A percentile compares a stretch with the other conserved stretches of the same genome.
These are phyloP conservation scores for Agapornis roseicollis DNA, from an alignment of 2,113 vertebrate species.

Conservation along the genomic window DNA sequence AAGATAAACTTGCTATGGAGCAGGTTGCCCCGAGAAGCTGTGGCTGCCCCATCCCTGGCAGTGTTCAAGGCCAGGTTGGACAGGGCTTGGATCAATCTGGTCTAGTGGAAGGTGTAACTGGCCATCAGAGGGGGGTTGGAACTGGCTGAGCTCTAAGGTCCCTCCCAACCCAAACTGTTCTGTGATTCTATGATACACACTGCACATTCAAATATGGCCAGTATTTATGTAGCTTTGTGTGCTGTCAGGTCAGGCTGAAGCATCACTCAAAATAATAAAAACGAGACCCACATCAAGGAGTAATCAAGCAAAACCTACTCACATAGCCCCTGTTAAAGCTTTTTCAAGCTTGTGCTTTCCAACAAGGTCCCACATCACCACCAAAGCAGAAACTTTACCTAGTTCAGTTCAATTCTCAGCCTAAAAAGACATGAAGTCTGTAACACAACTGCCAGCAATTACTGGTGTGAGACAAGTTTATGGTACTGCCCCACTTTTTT, in stretches of 20 bases:
- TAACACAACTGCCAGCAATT: not conserved
- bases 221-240: not conserved
- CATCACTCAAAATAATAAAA: not conserved
- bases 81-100: not conserved
- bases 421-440: not conserved
- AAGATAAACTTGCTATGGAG: not conserved
- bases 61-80: not conserved
- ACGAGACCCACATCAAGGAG: not conserved
- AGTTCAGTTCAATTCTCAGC: not conserved
- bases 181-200: not conserved
- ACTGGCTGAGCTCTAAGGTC: not conserved
- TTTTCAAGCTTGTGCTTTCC: not conserved
- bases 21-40: not conserved
- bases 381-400: not conserved
- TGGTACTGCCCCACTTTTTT: not conserved
- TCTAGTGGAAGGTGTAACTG: not conserved
- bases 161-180: not conserved
- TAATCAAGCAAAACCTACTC: not conserved
- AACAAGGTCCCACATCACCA: not conserved
- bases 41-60: not conserved
- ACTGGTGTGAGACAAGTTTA: rapidly evolving
- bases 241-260: not conserved
- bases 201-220: not conserved
- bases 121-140: not conserved
- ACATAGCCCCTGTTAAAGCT: not conserved